A percentile compares a stretch with the other conserved stretches of the same genome.
Conservation (phyloP, 2,113 vertebrate species). For the Erinaceus europaeus region DNA sequence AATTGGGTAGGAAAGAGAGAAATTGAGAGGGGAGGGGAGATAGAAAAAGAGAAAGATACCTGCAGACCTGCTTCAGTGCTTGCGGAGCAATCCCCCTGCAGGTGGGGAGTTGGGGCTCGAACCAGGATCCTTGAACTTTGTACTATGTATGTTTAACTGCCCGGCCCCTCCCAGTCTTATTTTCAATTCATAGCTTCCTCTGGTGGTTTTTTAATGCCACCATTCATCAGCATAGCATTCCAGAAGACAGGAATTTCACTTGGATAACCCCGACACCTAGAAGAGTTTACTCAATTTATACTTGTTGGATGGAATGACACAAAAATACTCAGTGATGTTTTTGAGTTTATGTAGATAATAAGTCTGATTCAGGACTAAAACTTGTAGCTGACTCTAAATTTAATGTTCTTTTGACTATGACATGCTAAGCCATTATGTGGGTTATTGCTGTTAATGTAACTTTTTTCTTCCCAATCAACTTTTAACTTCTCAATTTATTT, state of each 20-base stretch:
- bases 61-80: too few relatives aligned
- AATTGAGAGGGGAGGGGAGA: too few relatives aligned
- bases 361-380: neutral
- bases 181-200: neutral
- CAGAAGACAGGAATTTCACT: neutral
- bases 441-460: neutral
- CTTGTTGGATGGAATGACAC: neutral
- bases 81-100: too few relatives aligned
- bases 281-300: too few relatives aligned
- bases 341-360: neutral
- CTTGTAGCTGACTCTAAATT: too few relatives aligned
- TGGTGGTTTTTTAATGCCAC: neutral
- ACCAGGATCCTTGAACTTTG: too few relatives aligned
- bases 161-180: too few relatives aligned
- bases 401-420: neutral
- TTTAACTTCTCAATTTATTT: neutral
- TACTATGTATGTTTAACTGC: too few relatives aligned
- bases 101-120: too few relatives aligned
- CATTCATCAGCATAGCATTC: neutral
- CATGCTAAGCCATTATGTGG: accelerated
- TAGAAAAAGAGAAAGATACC: too few relatives aligned
- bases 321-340: neutral
- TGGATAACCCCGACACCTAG: neutral
- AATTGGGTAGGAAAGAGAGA: too few relatives aligned
- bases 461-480: neutral